Conservation (phyloP, 1,140 invertebrate genomes). For the Muscidifurax raptorellus region DNA sequence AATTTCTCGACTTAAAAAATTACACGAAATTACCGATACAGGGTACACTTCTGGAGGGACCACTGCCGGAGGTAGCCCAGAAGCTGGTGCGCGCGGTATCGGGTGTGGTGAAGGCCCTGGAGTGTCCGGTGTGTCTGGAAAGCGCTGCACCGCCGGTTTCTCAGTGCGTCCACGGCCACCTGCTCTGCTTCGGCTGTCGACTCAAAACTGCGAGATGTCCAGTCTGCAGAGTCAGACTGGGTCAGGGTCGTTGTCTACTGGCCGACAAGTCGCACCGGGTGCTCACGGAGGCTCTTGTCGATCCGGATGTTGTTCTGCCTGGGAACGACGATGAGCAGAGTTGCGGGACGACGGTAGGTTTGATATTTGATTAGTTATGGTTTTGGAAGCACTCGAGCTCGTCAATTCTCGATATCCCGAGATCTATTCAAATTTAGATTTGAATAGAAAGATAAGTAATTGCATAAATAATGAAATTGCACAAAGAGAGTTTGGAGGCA, state of each 20-base stretch:
- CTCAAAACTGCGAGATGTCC: constrained; percentile 78
- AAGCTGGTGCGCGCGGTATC: constrained; percentile 70
- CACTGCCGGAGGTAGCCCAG: constrained; percentile 67
- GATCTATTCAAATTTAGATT: not conserved
- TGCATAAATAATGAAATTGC: too few species aligned
- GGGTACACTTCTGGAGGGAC: constrained; percentile 61
- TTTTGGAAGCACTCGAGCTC: not conserved
- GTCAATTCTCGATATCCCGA: too few species aligned
- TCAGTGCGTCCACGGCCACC: constrained; percentile 82
- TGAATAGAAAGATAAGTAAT: too few species aligned
- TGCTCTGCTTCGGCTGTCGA: constrained; percentile 79
- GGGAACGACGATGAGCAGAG: not conserved
- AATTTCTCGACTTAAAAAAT: too few species aligned
- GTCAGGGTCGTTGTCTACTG: constrained; percentile 76
- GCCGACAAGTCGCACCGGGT: constrained; percentile 76
- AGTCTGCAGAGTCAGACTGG: constrained; percentile 76
- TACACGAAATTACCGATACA: too few species aligned
- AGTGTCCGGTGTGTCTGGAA: constrained; percentile 80
- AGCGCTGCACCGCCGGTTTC: constrained; percentile 79
- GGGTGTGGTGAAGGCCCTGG: constrained; percentile 76
- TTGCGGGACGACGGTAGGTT: not conserved
- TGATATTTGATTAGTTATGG: not conserved
- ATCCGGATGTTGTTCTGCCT: constrained; percentile 19
- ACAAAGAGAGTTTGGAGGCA: too few species aligned
- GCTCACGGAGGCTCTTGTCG: constrained; percentile 68